A percentile compares a stretch with the other conserved stretches of the same genome.
Conservation (phyloP, 2,797 vertebrate genomes). For the Myiotriccus ornatus region DNA sequence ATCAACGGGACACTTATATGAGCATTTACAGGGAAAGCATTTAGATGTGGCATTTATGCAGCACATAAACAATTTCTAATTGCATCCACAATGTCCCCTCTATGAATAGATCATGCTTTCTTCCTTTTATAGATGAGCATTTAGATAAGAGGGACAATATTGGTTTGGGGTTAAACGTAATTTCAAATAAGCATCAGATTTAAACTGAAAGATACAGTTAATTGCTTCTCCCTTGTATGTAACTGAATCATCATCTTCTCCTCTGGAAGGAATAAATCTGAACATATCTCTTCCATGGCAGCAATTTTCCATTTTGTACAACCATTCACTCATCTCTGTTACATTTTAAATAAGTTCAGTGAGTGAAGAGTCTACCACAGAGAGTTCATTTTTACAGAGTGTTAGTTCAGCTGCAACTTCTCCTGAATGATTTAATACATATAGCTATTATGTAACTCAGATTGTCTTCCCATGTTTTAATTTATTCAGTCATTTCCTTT, state of each 20-base stretch:
- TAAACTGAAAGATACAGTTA: conserved; percentile 35
- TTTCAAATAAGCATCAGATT: conserved; percentile 38
- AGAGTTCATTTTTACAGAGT: conserved; percentile 63
- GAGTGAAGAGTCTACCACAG: conserved; percentile 50
- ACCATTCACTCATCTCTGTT: conserved; percentile 37
- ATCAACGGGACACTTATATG: background rate
- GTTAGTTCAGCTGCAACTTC: conserved; percentile 69
- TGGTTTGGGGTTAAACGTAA: conserved; percentile 17
- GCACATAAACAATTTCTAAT: conserved; percentile 33
- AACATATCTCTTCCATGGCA: conserved; percentile 35
- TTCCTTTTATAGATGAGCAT: conserved; percentile 24
- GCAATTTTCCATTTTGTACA: conserved; percentile 47
- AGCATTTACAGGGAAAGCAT: conserved; percentile 22
- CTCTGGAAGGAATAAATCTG: conserved; percentile 27
- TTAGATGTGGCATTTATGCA: background rate
- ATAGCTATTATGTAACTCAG: conserved; percentile 65
- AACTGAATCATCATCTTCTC: conserved; percentile 46
- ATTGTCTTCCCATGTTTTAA: conserved; percentile 64
- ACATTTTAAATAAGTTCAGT: conserved; percentile 48
- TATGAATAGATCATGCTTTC: conserved; percentile 25
- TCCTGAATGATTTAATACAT: conserved; percentile 63
- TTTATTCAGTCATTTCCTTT: conserved; percentile 67
- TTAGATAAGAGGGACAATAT: conserved; percentile 24
- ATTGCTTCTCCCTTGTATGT: conserved; percentile 28
- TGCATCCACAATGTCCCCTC: background rate